Evolutionary conservation across 1,140 invertebrate species (phyloP).

Genomic region (Apocrypta bakeri): DNA sequence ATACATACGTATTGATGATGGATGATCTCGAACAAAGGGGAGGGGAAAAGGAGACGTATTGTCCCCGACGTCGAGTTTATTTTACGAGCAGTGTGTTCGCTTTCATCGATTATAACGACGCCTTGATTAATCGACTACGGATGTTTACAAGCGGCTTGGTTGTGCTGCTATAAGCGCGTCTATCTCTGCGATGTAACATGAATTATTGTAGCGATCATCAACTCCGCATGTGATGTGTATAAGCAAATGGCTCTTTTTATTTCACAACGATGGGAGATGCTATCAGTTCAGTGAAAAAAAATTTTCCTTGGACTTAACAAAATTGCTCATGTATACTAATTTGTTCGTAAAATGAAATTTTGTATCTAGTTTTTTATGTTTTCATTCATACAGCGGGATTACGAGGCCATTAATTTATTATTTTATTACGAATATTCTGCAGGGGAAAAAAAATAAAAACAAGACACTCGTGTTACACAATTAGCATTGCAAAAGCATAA

Average conservation of each 20-base stretch:
- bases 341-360: too few relatives aligned
- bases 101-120: conserved; percentile 55
- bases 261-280: not conserved
- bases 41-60: conserved; percentile 53
- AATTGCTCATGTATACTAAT: too few relatives aligned
- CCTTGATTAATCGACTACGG: conserved; percentile 55
- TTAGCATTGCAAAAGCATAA: not conserved
- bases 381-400: too few relatives aligned
- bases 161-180: not conserved
- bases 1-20: conserved; percentile 41
- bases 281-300: not conserved
- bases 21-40: conserved; percentile 48
- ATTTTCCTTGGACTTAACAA: too few relatives aligned
- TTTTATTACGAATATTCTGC: not conserved
- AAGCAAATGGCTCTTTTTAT: not conserved
- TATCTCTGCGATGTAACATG: conserved; percentile 11
- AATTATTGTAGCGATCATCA: conserved; percentile 45
- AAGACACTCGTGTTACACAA: not conserved
- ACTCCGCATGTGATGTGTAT: not conserved
- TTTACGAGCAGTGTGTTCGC: conserved; percentile 51
- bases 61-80: conserved; percentile 56
- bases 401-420: too few relatives aligned
- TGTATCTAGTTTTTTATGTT: too few relatives aligned
- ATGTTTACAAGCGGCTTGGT: conserved; percentile 47
- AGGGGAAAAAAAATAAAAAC: not conserved